Evolutionary conservation across 1,140 invertebrate genomes (phyloP).

Genomic region (Armadillidium nasatum): DNA sequence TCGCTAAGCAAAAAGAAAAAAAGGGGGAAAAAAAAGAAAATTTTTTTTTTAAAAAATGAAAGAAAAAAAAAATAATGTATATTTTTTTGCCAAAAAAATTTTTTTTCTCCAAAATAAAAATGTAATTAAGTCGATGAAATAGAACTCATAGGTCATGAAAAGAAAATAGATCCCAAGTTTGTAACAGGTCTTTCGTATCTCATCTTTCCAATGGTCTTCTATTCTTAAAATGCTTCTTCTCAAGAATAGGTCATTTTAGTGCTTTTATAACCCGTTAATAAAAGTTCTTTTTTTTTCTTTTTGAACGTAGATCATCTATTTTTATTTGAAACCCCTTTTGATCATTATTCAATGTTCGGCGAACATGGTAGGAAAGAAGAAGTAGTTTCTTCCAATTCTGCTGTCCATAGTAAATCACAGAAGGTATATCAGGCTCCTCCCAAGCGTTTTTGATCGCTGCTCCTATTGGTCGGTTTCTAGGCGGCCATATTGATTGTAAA

Average conservation of each 20-base stretch:
- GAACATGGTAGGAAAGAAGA: not conserved
- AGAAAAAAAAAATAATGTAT: too few species aligned
- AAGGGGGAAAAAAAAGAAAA: conserved; percentile 2
- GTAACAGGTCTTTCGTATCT: not conserved
- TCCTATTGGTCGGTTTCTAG: not conserved
- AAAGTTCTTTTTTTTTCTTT: not conserved
- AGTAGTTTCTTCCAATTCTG: conserved; percentile 2
- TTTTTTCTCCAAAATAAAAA: not conserved
- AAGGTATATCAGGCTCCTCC: not conserved
- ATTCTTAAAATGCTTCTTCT: not conserved
- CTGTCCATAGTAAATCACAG: not conserved
- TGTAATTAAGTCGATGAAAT: not conserved
- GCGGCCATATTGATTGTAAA: conserved; percentile 3
- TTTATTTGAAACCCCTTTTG: conserved; percentile 8
- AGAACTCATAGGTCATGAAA: not conserved
- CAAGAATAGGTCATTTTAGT: not conserved
- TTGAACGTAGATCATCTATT: conserved; percentile 5
- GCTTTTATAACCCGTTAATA: conserved; percentile 10
- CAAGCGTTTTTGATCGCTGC: not conserved
- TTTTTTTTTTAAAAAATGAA: not conserved
- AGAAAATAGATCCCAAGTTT: not conserved
- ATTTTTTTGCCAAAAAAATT: not conserved
- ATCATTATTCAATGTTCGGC: not conserved
- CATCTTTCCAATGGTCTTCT: too few species aligned
- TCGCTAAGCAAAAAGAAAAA: not conserved